Evolutionary conservation across 1,140 invertebrate species (phyloP), one percentile per base, ranked within the genome.

Genomic region (Atta texana): DNA sequence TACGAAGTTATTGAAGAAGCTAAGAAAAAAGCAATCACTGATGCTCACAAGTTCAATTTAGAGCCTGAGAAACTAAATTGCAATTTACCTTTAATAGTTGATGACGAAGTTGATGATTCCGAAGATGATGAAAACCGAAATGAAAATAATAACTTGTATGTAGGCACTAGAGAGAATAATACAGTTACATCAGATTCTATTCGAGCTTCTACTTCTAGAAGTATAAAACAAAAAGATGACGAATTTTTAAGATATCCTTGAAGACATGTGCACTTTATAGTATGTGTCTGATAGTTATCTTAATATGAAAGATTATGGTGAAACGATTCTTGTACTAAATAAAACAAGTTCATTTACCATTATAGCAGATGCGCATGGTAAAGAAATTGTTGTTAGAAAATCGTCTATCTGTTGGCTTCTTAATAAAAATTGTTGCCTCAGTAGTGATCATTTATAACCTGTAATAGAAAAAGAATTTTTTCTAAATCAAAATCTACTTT

Each of bases 361-460:
- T 69, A 66, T 86, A 14, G 18, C 66, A 69, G 55, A 86, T 72
- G 34, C 63, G 44, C 39, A 31, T 61, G 53, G 34, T 39, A 78
- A 77, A 68, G 76, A 86, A 61, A 44, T 69, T 21, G 57, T 86
- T 44, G 75, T 86, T 44, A 80, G 76, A 59, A 86, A 86, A 80
- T 86, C 66, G 18, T 86, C 76, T 16, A 86, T 86, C 24, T 81
- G 66, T 86, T 86, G 85, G 66, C 53, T 86, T 44, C 75, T 86
- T 8, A 86, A 81, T 71, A 49, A 55, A 78, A 86, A 71, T 34
- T 34, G 28, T 55, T 53, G 66, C 6, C 64, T 64, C 5, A 86
- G 76, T 71, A 80, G 85, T 71, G 76, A 86, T 71, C 34, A 51
- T 57, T 59, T 80, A n/a, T 66, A 86, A 39, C 55, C 66, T 71